Conservation (phyloP, 2,797 vertebrate species). For the Coreius guichenoti region DNA sequence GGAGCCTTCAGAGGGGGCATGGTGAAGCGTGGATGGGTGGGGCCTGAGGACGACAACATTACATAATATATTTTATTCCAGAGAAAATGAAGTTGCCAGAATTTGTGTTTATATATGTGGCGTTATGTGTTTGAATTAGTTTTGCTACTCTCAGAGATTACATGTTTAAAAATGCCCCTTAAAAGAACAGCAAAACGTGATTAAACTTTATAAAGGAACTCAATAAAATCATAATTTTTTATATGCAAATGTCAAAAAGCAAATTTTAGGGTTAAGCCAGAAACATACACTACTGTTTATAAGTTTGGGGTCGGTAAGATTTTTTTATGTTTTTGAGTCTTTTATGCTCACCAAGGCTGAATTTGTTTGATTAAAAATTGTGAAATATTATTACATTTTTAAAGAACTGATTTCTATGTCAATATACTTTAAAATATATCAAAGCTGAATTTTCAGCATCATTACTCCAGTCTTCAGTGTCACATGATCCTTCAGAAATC, state of each 20-base stretch:
- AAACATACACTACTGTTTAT: not conserved
- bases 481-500: not conserved
- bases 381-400: not conserved
- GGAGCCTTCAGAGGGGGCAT: conserved; percentile 87
- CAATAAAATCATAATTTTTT: not conserved
- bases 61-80: not conserved
- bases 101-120: not conserved
- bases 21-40: conserved; percentile 91
- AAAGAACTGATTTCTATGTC: not conserved
- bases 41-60: conserved; percentile 74
- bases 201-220: not conserved
- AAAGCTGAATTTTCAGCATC: not conserved
- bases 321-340: not conserved
- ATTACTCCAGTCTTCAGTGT: not conserved
- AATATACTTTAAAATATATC: not conserved
- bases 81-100: not conserved
- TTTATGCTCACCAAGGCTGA: not conserved
- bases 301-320: not conserved
- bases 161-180: not conserved
- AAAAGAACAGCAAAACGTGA: not conserved
- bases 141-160: not conserved
- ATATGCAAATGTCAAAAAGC: not conserved
- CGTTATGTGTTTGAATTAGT: not conserved
- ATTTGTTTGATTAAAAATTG: not conserved
- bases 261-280: not conserved